Evolutionary conservation across 2,797 vertebrate genomes (phyloP), one percentile per base, ranked within the genome.

Genomic region (Cottoperca gobio): DNA sequence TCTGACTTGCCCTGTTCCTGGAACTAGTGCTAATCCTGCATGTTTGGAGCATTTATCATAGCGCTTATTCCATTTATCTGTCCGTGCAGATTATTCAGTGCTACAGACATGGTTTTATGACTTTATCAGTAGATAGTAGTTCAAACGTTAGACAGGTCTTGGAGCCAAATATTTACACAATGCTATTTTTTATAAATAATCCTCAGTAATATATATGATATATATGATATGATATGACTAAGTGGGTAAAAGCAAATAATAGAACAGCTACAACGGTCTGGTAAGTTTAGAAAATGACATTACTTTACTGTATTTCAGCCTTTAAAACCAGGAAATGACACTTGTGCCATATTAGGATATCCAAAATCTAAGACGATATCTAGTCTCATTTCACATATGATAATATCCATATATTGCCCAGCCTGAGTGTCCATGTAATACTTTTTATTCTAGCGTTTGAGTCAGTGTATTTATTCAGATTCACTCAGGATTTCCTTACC

Each of bases 21-120:
- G 73, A 83, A 78, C 50, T 24, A 50, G 52, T 46, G 53, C 11
- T 82, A 87, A 89, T 81, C 73, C 71, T 45, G 54, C 73, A 81
- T 75, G 52, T 84, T 82, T 82, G 55, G 13, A 71, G 31, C 42
- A 69, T 79, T 83, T 62, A 69, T 79, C 55, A 81, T 58, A 23
- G 11, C 6, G 61, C 37, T 59, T 67, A 54, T 54, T 52, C 42
- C 57, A 26, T 58, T 71, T 45, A 74, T 57, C 24, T 43, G 39
- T 46, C 35, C 62, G 49, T 31, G 59, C 59, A 83, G 50, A 70
- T 79, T 73, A 66, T 35, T 59, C 8, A 6, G 19, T 9, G 46
- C 48, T 21, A 31, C 53, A 23, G 35, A 49, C 4, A 23, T 39
- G 40, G 24, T 43, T 59, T 48, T 23, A 62, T 49, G 63, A 2